Percentiles rank a stretch among this genome's conserved stretches.
These are phyloP conservation scores for Dermatemys mawii DNA, from an alignment of 2,113 vertebrate species.

Conservation along the genomic window DNA sequence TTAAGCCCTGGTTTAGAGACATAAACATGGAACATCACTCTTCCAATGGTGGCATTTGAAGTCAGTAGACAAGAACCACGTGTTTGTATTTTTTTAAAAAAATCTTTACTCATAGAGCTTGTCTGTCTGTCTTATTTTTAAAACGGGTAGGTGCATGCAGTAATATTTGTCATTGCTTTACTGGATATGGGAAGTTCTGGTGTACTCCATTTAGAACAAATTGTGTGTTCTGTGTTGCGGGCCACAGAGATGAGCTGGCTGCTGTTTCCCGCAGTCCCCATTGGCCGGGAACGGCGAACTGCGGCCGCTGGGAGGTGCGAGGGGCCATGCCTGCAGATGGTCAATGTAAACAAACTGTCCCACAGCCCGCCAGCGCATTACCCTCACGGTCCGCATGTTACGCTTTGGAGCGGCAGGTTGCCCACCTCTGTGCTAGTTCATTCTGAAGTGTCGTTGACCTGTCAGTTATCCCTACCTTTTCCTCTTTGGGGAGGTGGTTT, in stretches of 20 bases:
- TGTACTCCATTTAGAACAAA: neutral
- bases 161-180: neutral
- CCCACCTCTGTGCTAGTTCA: neutral
- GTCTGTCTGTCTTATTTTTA: neutral
- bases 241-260: no score
- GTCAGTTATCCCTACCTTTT: neutral
- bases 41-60: neutral
- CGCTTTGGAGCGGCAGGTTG: no score
- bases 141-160: no score
- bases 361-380: no score
- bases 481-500: neutral
- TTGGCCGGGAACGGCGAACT: no score
- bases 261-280: no score
- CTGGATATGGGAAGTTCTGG: fast-evolving
- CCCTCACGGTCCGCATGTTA: no score
- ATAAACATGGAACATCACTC: neutral
- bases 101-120: no score
- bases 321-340: no score
- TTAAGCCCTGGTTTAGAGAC: neutral
- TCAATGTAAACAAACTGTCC: no score
- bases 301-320: no score
- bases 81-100: neutral
- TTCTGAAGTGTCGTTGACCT: neutral
- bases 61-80: neutral
- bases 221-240: no score